Conservation (phyloP, 2,113 vertebrate genomes). For the Lutjanus erythropterus region DNA sequence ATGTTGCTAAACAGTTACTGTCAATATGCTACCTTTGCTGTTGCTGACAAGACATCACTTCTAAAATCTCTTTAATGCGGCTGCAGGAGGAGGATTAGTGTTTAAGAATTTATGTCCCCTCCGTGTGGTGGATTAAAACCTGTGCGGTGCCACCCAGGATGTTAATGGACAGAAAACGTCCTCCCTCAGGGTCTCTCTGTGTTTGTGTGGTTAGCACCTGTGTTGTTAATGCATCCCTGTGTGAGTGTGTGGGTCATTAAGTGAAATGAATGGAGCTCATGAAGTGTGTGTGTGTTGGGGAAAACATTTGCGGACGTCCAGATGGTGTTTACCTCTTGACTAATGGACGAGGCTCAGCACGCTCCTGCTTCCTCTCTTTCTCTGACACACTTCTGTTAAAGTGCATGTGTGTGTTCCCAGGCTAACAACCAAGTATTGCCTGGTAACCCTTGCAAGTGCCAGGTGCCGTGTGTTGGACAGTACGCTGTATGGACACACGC, state of each 20-base stretch:
- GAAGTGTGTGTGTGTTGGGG: slow-evolving; percentile 24
- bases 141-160: background rate
- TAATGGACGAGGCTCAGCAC: slow-evolving; percentile 43
- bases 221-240: background rate
- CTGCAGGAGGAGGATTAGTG: background rate
- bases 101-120: background rate
- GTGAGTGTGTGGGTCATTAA: slow-evolving; percentile 27
- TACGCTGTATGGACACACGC: background rate
- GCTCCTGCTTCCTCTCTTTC: background rate
- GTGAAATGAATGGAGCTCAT: slow-evolving; percentile 12
- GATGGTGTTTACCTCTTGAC: slow-evolving; percentile 77
- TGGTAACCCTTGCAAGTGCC: too few species aligned
- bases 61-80: background rate
- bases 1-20: background rate
- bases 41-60: slow-evolving; percentile 1
- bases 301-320: slow-evolving; percentile 55
- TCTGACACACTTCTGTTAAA: slow-evolving; percentile 29
- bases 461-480: too few species aligned
- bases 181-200: background rate
- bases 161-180: background rate
- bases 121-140: background rate
- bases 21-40: background rate
- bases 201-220: slow-evolving; percentile 13
- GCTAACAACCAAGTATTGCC: too few species aligned
- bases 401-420: too few species aligned